phyloP scores from a whole-genome alignment of 2,888 invertebrate genomes.

The Caenorhabditis doughertyi region DNA sequence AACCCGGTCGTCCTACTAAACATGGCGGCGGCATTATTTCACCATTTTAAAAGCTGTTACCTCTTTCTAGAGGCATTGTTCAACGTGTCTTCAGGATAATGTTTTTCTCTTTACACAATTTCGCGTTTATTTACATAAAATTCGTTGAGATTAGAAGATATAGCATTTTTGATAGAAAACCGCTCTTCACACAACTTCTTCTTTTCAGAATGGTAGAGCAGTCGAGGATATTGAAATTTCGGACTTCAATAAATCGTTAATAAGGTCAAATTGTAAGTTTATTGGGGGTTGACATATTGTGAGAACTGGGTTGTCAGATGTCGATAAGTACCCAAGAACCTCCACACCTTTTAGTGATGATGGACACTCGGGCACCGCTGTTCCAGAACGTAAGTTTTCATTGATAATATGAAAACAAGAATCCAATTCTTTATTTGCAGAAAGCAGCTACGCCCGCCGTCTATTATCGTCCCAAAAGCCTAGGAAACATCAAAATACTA shows the following conservation, averaged over 20 bases:
- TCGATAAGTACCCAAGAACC: background rate
- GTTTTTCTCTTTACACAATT: no score
- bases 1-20: no score
- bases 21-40: no score
- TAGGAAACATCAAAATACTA: background rate
- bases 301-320: background rate
- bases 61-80: no score
- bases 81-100: no score
- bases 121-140: no score
- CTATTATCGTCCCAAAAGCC: background rate
- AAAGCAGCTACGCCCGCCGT: background rate
- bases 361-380: background rate
- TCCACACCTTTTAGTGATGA: background rate
- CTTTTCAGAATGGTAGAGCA: background rate
- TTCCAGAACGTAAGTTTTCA: background rate
- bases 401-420: background rate
- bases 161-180: no score
- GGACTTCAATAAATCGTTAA: background rate
- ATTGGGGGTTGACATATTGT: background rate
- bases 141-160: no score
- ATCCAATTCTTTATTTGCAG: background rate
- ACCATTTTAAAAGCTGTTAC: no score
- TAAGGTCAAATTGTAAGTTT: background rate
- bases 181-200: no score
- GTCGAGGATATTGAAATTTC: background rate